Base-by-base conservation (phyloP, 2,888 invertebrate genomes). In the Eupithecia vulgata region DNA sequence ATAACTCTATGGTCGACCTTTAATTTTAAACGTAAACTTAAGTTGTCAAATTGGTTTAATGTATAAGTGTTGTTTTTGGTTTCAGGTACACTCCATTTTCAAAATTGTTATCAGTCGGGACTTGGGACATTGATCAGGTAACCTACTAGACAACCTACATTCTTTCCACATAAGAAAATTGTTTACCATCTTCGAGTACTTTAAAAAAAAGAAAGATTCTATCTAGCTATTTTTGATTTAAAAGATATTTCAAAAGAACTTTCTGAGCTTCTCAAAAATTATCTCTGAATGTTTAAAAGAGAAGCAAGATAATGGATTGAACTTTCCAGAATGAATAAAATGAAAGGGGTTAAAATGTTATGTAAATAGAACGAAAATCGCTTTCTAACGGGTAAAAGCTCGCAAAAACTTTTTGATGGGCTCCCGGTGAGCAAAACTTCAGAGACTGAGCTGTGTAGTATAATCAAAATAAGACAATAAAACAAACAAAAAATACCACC, bases 331-430 rank as follows among this genome's bases (percentile, higher is more conserved):
- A 87, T 86, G 87, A 88, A 72, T 70, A 70, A 83, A 85, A 85
- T 82, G 82, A 84, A 86, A 88, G 88, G 87, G 88, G 64, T 64
- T 89, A 85, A 88, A 89, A 85, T 84, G 84, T 83, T 89, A 88
- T 90, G 88, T 90, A 88, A 90, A 90, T 91, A 87, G 83, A 85
- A 87, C 80, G 86, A 88, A 89, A 90, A 90, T 89, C 88, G 88
- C 86, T 89, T 88, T 85, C 84, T 84, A 87, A 90, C 89, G 88
- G 87, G 86, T 84, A 88, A 89, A 86, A 88, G 86, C 86, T 83
- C 83, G 86, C 87, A 87, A 89, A 90, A 91, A 90, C 87, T 90
- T 91, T 90, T 90, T 89, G 87, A 90, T 90, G 85, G 85, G 83
- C 87, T 89, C 81, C 84, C 83, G 81, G 82, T 82, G 80, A 84